phyloP scores from a whole-genome alignment of 2,113 vertebrate genomes.

The Corythoichthys haematopterus region DNA sequence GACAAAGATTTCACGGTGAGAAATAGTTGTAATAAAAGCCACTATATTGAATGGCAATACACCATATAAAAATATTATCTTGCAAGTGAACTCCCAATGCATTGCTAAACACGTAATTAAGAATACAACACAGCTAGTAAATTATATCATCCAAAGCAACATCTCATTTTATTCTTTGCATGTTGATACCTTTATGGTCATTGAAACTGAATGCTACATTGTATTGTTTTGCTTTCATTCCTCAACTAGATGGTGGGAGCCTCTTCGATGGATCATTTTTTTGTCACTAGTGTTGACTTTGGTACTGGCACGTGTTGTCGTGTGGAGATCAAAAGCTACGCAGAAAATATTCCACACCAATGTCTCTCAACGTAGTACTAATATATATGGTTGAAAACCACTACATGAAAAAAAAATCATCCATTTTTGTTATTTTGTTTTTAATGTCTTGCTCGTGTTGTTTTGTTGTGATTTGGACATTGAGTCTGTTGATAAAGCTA shows the following conservation, averaged over 20 bases:
- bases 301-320: slow-evolving; percentile 9
- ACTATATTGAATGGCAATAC: neutral
- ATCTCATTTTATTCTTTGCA: neutral
- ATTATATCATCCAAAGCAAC: no score
- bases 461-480: no score
- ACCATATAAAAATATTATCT: neutral
- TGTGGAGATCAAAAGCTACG: slow-evolving; percentile 19
- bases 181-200: neutral
- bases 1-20: slow-evolving; percentile 21
- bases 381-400: slow-evolving; percentile 5
- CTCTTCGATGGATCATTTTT: slow-evolving; percentile 59
- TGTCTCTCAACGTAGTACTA: neutral
- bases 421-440: no score
- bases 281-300: slow-evolving; percentile 36
- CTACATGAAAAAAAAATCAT: neutral
- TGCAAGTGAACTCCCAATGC: no score
- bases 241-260: slow-evolving; percentile 45
- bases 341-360: neutral
- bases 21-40: neutral
- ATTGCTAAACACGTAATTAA: no score
- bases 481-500: no score
- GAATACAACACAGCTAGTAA: no score
- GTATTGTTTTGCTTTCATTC: neutral
- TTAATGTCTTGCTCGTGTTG: no score
- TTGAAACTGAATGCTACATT: neutral